These are phyloP conservation scores for Ambastaia sidthimunki DNA, from an alignment of 2,797 vertebrate genomes.

Conservation along the genomic window DNA sequence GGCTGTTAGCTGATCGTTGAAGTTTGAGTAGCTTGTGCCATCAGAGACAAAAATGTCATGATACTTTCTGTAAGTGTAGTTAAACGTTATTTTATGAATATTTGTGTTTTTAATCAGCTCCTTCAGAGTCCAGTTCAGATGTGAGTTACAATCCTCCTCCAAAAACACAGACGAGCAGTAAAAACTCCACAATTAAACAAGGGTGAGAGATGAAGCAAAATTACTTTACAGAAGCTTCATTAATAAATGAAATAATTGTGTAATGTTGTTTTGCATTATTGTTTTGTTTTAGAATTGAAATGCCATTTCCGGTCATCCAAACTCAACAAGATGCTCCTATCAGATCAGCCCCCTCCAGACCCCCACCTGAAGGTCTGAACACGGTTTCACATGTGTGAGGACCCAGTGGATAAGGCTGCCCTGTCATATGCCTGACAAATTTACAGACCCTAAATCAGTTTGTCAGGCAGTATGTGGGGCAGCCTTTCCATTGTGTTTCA, in stretches of 20 bases:
- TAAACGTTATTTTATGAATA: not conserved
- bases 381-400: not conserved
- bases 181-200: constrained; percentile 51
- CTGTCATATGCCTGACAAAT: too few relatives aligned
- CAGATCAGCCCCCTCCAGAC: constrained; percentile 59
- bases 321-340: constrained; percentile 62
- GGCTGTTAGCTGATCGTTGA: not conserved
- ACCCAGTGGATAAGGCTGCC: too few relatives aligned
- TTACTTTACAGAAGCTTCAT: not conserved
- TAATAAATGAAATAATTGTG: not conserved
- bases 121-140: constrained; percentile 76
- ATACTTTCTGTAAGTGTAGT: too few relatives aligned
- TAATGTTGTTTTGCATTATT: not conserved
- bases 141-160: constrained; percentile 71
- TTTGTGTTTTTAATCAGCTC: constrained; percentile 34
- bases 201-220: constrained; percentile 73
- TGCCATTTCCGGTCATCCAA: constrained; percentile 48
- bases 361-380: constrained; percentile 70
- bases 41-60: too few relatives aligned
- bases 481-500: not conserved
- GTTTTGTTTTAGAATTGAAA: constrained; percentile 64
- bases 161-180: constrained; percentile 59
- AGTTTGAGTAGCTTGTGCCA: too few relatives aligned
- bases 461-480: not conserved
- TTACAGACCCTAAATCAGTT: too few relatives aligned